Percentiles rank a stretch among this genome's conserved stretches.
Evolutionary conservation across 2,888 invertebrate genomes (phyloP).

Genomic region (Pandemis cinnamomeana): DNA sequence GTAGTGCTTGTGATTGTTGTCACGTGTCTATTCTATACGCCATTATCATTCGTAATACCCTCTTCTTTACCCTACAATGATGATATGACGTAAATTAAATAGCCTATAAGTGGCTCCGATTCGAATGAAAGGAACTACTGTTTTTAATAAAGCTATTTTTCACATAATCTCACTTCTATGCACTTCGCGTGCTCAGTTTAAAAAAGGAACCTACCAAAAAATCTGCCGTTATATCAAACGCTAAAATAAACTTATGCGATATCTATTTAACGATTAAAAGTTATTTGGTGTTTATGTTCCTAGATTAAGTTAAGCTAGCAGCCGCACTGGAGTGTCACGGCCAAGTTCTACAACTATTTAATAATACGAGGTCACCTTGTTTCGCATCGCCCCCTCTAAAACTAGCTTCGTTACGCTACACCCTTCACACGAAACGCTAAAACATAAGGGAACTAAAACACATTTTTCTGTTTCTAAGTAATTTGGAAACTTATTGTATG

Average conservation of each 20-base stretch:
- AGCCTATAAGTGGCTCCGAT: slow-evolving; percentile 35
- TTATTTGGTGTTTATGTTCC: slow-evolving; percentile 80
- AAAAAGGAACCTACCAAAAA: slow-evolving; percentile 29
- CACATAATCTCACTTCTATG: slow-evolving; percentile 32
- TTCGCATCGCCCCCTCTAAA: slow-evolving; percentile 30
- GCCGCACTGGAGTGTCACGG: slow-evolving; percentile 44
- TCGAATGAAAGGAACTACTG: slow-evolving; percentile 39
- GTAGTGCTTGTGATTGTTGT: not conserved
- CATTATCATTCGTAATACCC: not conserved
- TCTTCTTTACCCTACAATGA: slow-evolving; percentile 24
- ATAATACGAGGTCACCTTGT: slow-evolving; percentile 42
- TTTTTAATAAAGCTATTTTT: slow-evolving; percentile 39
- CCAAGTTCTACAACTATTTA: slow-evolving; percentile 36
- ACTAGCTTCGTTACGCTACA: slow-evolving; percentile 36
- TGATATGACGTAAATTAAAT: slow-evolving; percentile 37
- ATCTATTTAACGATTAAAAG: slow-evolving; percentile 63
- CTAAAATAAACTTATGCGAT: slow-evolving; percentile 36
- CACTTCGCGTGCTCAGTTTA: slow-evolving; percentile 30
- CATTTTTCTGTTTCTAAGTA: slow-evolving; percentile 10
- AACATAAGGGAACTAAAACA: slow-evolving; percentile 14
- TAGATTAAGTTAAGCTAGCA: slow-evolving; percentile 61
- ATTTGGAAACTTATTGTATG: slow-evolving; percentile 23
- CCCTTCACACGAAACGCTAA: slow-evolving; percentile 28
- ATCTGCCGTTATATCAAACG: slow-evolving; percentile 38
- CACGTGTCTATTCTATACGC: not conserved